A percentile compares a stretch with the other conserved stretches of the same genome.
Conservation (phyloP, 2,113 vertebrate species). For the Pituophis catenifer region DNA sequence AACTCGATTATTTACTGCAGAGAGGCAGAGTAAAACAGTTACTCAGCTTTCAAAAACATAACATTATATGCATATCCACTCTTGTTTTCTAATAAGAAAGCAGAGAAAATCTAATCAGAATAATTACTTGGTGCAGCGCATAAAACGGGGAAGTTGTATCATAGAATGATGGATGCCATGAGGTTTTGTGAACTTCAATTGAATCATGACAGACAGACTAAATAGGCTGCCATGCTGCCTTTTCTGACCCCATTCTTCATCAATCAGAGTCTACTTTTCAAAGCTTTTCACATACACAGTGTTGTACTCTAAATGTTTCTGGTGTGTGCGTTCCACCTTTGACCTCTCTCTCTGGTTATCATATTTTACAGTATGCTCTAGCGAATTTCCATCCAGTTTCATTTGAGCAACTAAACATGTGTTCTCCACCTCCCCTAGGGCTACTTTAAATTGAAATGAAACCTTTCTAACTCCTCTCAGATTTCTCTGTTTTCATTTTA, state of each 20-base stretch:
- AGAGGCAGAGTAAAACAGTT: background rate
- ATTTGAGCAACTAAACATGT: background rate
- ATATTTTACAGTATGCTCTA: background rate
- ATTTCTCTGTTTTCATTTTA: background rate
- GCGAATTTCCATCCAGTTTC: background rate
- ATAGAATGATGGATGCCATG: background rate
- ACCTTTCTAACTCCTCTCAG: background rate
- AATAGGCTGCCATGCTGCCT: background rate
- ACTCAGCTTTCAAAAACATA: background rate
- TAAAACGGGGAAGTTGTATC: background rate
- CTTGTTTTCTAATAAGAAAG: background rate
- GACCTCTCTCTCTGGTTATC: background rate
- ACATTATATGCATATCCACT: background rate
- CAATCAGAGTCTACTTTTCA: background rate
- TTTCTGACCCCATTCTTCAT: background rate
- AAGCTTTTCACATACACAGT: background rate
- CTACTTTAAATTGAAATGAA: background rate
- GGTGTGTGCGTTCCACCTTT: background rate
- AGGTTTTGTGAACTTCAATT: background rate
- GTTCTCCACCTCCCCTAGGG: background rate
- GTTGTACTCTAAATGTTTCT: background rate
- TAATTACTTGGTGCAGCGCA: background rate
- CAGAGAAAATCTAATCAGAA: background rate
- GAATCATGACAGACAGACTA: background rate
- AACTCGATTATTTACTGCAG: background rate